Percentiles rank a stretch among this genome's conserved stretches.
These are phyloP conservation scores for Bostrychus sinensis DNA, from an alignment of 2,113 vertebrate genomes.

Conservation along the genomic window DNA sequence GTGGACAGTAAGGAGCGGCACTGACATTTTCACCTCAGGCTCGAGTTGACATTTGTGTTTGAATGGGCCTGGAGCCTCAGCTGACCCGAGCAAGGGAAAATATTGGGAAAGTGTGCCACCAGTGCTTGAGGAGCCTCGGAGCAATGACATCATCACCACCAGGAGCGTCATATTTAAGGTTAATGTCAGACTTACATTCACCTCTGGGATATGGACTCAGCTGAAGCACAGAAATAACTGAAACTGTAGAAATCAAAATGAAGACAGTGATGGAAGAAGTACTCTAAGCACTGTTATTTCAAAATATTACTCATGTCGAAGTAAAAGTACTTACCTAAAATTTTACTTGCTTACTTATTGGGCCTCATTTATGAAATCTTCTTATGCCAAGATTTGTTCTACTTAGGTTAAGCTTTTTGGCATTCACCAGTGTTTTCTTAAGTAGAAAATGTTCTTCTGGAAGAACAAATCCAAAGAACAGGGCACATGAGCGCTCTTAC, in stretches of 20 bases:
- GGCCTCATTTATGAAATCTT: too few species aligned
- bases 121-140: neutral
- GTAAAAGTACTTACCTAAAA: too few species aligned
- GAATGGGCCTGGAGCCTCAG: conserved; percentile 32
- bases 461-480: too few species aligned
- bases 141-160: neutral
- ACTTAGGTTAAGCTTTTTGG: too few species aligned
- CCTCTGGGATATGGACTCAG: neutral
- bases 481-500: too few species aligned
- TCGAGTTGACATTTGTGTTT: conserved; percentile 61
- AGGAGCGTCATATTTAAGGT: neutral
- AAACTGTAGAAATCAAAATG: neutral
- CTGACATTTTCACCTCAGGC: conserved; percentile 59
- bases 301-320: too few species aligned
- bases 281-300: too few species aligned
- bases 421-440: too few species aligned
- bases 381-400: too few species aligned
- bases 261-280: too few species aligned
- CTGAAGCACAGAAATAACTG: neutral
- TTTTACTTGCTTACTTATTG: too few species aligned
- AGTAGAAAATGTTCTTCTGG: too few species aligned
- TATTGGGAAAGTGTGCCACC: conserved; percentile 6
- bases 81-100: conserved; percentile 31
- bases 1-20: conserved; percentile 22
- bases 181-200: neutral